Evolutionary conservation across 2,888 invertebrate species (phyloP).

Genomic region (Papilio elwesi): DNA sequence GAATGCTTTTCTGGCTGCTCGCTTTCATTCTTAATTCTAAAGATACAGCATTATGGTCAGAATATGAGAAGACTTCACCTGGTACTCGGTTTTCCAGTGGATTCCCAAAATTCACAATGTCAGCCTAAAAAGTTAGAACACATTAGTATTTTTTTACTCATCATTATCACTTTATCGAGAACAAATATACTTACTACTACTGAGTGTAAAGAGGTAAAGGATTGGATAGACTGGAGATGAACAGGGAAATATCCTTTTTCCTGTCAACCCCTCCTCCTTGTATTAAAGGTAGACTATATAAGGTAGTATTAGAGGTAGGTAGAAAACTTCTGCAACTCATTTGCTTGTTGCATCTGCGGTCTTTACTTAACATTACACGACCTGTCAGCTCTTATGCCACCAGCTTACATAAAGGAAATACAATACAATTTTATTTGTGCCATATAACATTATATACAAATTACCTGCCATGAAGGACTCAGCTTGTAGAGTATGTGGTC

Average conservation of each 20-base stretch:
- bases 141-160: slow-evolving; percentile 3
- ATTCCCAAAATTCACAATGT: slow-evolving; percentile 83
- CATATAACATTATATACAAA: slow-evolving; percentile 20
- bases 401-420: too few species aligned
- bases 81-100: slow-evolving; percentile 91
- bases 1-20: slow-evolving; percentile 45
- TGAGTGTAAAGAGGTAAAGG: too few species aligned
- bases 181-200: too few species aligned
- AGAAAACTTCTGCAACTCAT: too few species aligned
- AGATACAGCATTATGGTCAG: slow-evolving; percentile 95
- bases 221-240: too few species aligned
- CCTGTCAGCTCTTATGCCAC: too few species aligned
- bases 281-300: too few species aligned
- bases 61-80: slow-evolving; percentile 89
- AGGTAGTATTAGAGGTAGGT: too few species aligned
- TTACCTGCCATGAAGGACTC: slow-evolving; percentile 63
- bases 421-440: background rate
- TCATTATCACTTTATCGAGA: background rate
- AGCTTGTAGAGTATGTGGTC: slow-evolving; percentile 93
- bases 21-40: slow-evolving; percentile 74
- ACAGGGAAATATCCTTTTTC: too few species aligned
- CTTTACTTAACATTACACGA: too few species aligned
- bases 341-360: too few species aligned
- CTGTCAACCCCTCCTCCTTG: too few species aligned
- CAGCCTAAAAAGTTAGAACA: slow-evolving; percentile 58